Evolutionary conservation across 1,140 invertebrate species (phyloP).

Genomic region (Acromyrmex charruanus): DNA sequence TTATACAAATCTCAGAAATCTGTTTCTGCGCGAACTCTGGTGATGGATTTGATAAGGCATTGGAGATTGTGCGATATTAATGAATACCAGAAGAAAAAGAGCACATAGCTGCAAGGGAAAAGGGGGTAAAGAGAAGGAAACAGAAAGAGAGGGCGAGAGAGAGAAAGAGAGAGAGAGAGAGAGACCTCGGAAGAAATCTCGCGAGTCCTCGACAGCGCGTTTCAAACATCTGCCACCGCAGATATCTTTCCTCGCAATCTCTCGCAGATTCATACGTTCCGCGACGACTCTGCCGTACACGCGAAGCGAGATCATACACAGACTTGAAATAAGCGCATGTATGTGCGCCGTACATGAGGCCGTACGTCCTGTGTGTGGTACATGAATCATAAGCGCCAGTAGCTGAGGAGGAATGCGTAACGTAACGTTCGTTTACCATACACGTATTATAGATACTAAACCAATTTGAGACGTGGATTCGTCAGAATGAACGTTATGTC

Average conservation of each 20-base stretch:
- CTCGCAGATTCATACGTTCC: slow-evolving; percentile 63
- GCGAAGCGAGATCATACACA: slow-evolving; percentile 49
- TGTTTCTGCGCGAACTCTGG: not conserved
- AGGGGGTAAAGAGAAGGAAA: slow-evolving; percentile 19
- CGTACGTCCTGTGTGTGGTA: slow-evolving; percentile 67
- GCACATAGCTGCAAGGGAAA: not conserved
- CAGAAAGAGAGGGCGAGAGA: too few species aligned
- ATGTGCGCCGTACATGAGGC: slow-evolving; percentile 19
- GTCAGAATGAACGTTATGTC: slow-evolving; percentile 39
- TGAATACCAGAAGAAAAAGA: slow-evolving; percentile 34
- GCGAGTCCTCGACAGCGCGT: slow-evolving; percentile 78
- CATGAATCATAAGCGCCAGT: slow-evolving; percentile 83
- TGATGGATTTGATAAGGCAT: slow-evolving; percentile 40
- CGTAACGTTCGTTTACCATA: slow-evolving; percentile 73
- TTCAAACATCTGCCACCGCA: slow-evolving; percentile 80
- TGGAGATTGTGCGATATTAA: slow-evolving; percentile 38
- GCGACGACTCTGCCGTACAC: slow-evolving; percentile 46
- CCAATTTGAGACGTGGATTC: slow-evolving; percentile 69
- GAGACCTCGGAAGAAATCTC: slow-evolving; percentile 68
- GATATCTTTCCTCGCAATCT: slow-evolving; percentile 75
- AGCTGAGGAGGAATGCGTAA: slow-evolving; percentile 76
- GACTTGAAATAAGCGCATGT: not conserved
- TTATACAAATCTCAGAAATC: slow-evolving; percentile 10
- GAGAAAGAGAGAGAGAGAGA: slow-evolving; percentile 27
- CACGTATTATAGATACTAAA: slow-evolving; percentile 47